Evolutionary conservation across 2,113 vertebrate species (phyloP).

Genomic region (Scatophagus argus): DNA sequence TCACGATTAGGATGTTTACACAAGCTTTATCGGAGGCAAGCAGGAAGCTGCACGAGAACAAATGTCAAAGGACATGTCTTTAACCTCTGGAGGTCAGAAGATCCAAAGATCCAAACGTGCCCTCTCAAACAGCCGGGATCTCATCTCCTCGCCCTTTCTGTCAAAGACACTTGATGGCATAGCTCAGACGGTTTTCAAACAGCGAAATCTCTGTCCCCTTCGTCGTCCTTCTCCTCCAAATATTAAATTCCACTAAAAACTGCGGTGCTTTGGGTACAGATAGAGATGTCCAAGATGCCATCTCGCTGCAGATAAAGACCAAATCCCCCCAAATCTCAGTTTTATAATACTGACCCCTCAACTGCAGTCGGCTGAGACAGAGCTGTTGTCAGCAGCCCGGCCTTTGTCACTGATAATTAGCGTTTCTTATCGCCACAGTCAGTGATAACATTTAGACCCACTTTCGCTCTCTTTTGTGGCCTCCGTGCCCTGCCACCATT

Average conservation of each 20-base stretch:
- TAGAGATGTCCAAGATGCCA: conserved; percentile 35
- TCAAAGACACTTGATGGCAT: conserved; percentile 12
- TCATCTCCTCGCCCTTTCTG: conserved; percentile 15
- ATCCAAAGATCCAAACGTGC: conserved; percentile 39
- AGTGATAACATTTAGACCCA: conserved; percentile 72
- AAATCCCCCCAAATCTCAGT: conserved; percentile 45
- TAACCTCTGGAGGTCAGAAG: conserved; percentile 65
- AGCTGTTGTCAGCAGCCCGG: conserved; percentile 35
- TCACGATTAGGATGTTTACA: conserved; percentile 72
- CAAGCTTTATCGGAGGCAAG: conserved; percentile 65
- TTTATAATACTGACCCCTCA: conserved; percentile 54
- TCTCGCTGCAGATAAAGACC: conserved; percentile 37
- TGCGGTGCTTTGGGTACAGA: background rate
- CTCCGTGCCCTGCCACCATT: conserved; percentile 28
- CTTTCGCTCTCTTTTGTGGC: conserved; percentile 49
- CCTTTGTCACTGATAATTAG: conserved; percentile 75
- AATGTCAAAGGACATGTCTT: conserved; percentile 59
- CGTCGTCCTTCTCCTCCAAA: conserved; percentile 41
- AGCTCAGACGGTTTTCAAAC: conserved; percentile 32
- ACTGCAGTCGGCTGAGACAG: conserved; percentile 24
- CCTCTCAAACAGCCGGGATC: conserved; percentile 21
- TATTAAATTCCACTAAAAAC: conserved; percentile 6
- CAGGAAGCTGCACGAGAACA: conserved; percentile 57
- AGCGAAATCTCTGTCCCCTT: conserved; percentile 22
- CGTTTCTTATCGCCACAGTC: conserved; percentile 54